Evolutionary conservation across 2,797 vertebrate genomes (phyloP).

Genomic region (Streptopelia turtur): DNA sequence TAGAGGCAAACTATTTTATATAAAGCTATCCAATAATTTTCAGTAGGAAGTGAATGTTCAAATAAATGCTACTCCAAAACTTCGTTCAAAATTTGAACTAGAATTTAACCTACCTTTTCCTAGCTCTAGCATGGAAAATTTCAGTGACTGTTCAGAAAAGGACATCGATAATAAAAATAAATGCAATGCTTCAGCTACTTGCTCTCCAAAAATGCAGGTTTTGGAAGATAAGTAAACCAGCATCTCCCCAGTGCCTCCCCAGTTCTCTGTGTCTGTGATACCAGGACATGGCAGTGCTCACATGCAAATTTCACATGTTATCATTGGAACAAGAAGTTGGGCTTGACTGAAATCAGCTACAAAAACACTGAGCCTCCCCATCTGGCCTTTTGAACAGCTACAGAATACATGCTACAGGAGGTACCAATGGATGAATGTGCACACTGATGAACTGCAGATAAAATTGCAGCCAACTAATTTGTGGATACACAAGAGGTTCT

Average conservation of each 20-base stretch:
- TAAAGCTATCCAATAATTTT: background rate
- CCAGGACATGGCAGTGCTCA: background rate
- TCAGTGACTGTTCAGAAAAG: background rate
- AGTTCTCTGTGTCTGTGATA: background rate
- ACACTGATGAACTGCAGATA: background rate
- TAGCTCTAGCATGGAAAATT: background rate
- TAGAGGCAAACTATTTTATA: background rate
- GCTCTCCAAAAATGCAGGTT: background rate
- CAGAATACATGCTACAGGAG: background rate
- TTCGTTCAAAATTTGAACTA: background rate
- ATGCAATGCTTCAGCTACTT: background rate
- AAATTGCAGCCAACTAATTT: background rate
- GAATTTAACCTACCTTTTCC: background rate
- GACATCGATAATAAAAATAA: background rate
- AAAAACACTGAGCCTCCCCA: background rate
- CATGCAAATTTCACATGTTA: background rate
- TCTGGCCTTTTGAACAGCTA: background rate
- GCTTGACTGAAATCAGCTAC: background rate
- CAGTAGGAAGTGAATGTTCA: background rate
- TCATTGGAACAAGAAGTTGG: background rate
- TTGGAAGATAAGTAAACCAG: background rate
- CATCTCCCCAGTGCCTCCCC: background rate
- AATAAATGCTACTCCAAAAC: background rate
- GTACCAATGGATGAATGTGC: background rate
- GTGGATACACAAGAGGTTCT: slow-evolving; percentile 15